Conservation (phyloP, 1,140 invertebrate genomes). For the Sitophilus oryzae region DNA sequence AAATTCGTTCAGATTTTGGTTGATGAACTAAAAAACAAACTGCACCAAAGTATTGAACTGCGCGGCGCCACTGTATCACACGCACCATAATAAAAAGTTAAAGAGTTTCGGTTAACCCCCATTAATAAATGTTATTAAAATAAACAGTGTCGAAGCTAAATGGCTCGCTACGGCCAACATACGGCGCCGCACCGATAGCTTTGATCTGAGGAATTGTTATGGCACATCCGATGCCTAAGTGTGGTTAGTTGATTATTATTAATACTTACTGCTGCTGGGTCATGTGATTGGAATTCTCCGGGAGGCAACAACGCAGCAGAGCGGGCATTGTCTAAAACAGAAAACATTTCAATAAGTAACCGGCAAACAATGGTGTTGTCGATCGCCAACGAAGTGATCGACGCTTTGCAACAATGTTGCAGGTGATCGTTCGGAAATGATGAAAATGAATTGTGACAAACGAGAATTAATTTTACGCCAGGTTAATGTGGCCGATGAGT, state of each 20-base stretch:
- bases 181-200: constrained; percentile 5
- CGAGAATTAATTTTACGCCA: not conserved
- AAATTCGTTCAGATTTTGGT: too few relatives aligned
- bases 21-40: too few relatives aligned
- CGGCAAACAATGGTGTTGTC: constrained; percentile 10
- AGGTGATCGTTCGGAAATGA: too few relatives aligned
- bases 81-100: too few relatives aligned
- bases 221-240: constrained; percentile 16
- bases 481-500: not conserved
- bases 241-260: constrained; percentile 26
- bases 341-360: constrained; percentile 19
- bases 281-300: constrained; percentile 20
- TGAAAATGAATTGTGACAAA: not conserved
- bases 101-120: not conserved
- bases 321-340: constrained; percentile 18
- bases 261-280: constrained; percentile 19
- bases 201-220: constrained; percentile 18
- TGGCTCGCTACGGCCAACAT: not conserved
- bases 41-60: too few relatives aligned
- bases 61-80: too few relatives aligned
- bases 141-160: not conserved
- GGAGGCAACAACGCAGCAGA: constrained; percentile 6
- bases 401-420: not conserved
- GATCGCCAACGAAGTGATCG: constrained; percentile 4
- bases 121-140: not conserved